Conservation (phyloP, 30 jellyfish, hydroid and myxozoan genomes). For the Nemopilema nomurai region DNA sequence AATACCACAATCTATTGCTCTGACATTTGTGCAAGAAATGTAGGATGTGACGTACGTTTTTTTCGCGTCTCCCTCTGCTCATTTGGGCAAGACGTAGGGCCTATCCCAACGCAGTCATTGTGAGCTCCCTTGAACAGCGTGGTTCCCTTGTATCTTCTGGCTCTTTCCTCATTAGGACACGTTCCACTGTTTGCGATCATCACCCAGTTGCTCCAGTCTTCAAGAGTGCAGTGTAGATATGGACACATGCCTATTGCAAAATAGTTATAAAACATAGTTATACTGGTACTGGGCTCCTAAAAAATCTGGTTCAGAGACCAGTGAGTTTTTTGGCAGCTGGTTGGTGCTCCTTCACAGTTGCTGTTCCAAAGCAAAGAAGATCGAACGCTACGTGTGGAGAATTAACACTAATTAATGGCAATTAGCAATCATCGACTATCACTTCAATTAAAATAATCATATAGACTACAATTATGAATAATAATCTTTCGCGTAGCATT, state of each 20-base stretch:
- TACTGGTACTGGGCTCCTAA: too few species aligned
- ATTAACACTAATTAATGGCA: too few species aligned
- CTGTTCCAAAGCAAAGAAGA: too few species aligned
- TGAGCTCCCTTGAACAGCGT: constrained; percentile 66
- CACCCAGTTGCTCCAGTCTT: constrained; percentile 81
- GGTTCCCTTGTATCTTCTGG: constrained; percentile 31
- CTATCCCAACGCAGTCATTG: constrained; percentile 70
- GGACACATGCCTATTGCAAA: constrained; percentile 70
- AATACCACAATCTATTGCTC: not conserved
- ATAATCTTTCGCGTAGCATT: too few species aligned
- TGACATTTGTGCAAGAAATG: not conserved
- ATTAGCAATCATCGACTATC: too few species aligned
- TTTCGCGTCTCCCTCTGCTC: constrained; percentile 47
- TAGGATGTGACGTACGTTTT: constrained; percentile 40
- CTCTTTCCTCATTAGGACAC: constrained; percentile 86
- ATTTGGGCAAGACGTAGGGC: constrained; percentile 73
- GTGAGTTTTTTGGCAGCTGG: too few species aligned
- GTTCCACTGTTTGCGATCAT: constrained; percentile 46
- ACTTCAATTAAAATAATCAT: too few species aligned
- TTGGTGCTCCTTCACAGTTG: too few species aligned
- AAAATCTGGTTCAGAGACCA: too few species aligned
- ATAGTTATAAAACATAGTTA: not conserved
- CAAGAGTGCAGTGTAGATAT: constrained; percentile 66
- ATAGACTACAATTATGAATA: too few species aligned
- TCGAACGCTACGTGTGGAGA: too few species aligned